phyloP scores from a whole-genome alignment of 2,113 vertebrate species.

The Sigmodon hispidus region DNA sequence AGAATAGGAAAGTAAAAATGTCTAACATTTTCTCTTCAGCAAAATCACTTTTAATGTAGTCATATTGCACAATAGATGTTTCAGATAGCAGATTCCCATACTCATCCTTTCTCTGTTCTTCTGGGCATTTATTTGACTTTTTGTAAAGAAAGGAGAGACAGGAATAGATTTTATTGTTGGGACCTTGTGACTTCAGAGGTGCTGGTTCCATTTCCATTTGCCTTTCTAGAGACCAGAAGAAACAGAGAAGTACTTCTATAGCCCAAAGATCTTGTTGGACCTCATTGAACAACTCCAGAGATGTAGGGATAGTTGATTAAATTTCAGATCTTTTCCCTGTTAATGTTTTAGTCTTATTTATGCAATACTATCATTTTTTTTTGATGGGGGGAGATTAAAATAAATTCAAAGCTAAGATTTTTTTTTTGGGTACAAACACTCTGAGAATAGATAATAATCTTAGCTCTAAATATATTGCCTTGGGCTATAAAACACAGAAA shows the following conservation, averaged over 20 bases:
- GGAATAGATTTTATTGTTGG: neutral
- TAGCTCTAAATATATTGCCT: constrained; percentile 20
- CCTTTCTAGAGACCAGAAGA: neutral
- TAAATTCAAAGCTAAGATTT: neutral
- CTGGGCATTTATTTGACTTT: neutral
- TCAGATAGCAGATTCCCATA: neutral
- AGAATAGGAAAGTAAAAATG: neutral
- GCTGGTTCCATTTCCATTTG: neutral
- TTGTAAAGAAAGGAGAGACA: neutral
- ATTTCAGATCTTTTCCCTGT: neutral
- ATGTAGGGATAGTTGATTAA: neutral
- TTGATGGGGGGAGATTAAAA: neutral
- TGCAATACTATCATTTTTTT: neutral
- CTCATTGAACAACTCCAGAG: neutral
- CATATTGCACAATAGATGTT: neutral
- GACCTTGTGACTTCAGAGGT: neutral
- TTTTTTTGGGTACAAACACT: constrained; percentile 19
- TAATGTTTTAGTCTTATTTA: constrained; percentile 37
- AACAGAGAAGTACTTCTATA: neutral
- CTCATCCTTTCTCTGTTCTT: neutral
- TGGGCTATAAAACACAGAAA: constrained; percentile 4
- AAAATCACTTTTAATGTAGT: neutral
- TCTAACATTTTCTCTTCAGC: neutral
- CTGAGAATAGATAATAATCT: neutral
- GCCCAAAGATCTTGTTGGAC: neutral